Evolutionary conservation across 2,113 vertebrate species (phyloP), one percentile per base, ranked within the genome.

Genomic region (Andinoacara biseriatus): DNA sequence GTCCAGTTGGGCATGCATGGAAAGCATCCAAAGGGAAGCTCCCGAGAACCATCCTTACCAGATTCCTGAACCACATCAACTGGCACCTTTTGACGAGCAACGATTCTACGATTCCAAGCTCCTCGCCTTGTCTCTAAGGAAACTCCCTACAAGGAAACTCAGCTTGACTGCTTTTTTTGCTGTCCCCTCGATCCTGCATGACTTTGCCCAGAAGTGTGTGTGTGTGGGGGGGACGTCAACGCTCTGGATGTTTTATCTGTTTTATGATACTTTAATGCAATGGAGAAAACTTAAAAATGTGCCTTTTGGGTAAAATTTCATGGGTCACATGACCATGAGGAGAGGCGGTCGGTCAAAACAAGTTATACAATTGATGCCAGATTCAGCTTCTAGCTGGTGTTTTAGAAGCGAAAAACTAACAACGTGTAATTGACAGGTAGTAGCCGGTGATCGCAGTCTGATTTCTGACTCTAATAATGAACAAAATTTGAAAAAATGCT

Each of bases 331-430:
- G 40, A 49, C 5, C 15, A 29, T 0, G 0, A 10, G 26, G 40
- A 24, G 18, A 0, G 22, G 40, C 17, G 40, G 40, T 26, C 22
- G 26, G 63, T 67, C 63, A 26, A 26, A 67, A 46, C 5, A 67
- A 67, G 22, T 67, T 67, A 49, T 0, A 43, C 11, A 13, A 4
- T 67, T 46, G n/a, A 65, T 65, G 43, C 0, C n/a, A 24, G 38
- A 43, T 65, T 65, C n/a, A 43, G 43, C 38, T 24, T 4, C 15
- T 69, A 69, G 24, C 10, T 29, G 40, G 40, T 43, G 40, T 43
- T 43, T 43, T 43, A 43, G 13, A 43, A 43, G 40, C 13, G 40
- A 33, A 33, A 5, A 13, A 11, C 40, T 43, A 43, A 13, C 40
- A 43, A 43, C 40, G 11, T 43, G 40, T 43, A 11, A 43, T 1